Conservation (phyloP, 2,113 vertebrate genomes). For the Dipodomys spectabilis region DNA sequence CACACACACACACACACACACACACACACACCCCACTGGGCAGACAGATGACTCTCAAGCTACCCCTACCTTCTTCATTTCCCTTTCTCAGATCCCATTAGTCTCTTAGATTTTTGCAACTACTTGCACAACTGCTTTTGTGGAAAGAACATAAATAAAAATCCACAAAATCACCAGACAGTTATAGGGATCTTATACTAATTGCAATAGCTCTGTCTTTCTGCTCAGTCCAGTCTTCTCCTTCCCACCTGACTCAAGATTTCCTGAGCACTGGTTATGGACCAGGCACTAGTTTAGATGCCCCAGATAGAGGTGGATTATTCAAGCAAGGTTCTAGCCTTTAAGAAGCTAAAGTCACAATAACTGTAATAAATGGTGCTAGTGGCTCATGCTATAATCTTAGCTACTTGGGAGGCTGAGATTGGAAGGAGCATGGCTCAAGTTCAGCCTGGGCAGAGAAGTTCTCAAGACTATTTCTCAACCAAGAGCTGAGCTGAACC, state of each 20-base stretch:
- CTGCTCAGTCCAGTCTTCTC: not conserved
- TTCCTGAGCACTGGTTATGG: not conserved
- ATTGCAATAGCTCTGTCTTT: not conserved
- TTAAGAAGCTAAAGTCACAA: not conserved
- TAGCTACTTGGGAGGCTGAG: too few relatives aligned
- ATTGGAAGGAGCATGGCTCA: too few relatives aligned
- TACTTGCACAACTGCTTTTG: conserved; percentile 60
- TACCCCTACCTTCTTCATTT: not conserved
- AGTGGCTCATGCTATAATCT: too few relatives aligned
- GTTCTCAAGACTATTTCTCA: too few relatives aligned
- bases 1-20: not conserved
- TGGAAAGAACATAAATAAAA: conserved; percentile 57
- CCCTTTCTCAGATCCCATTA: conserved; percentile 33
- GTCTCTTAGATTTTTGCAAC: conserved; percentile 30
- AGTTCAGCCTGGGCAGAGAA: too few relatives aligned
- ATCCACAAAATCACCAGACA: not conserved
- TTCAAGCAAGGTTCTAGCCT: not conserved
- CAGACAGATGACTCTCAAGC: not conserved
- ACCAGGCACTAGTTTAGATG: not conserved
- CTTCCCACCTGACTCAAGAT: not conserved
- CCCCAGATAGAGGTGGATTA: not conserved
- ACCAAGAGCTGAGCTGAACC: too few relatives aligned
- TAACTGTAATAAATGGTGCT: not conserved
- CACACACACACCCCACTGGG: not conserved
- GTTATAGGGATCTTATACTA: not conserved